phyloP scores from a whole-genome alignment of 2,888 invertebrate species.

The Enoplolaimus lenunculus region DNA sequence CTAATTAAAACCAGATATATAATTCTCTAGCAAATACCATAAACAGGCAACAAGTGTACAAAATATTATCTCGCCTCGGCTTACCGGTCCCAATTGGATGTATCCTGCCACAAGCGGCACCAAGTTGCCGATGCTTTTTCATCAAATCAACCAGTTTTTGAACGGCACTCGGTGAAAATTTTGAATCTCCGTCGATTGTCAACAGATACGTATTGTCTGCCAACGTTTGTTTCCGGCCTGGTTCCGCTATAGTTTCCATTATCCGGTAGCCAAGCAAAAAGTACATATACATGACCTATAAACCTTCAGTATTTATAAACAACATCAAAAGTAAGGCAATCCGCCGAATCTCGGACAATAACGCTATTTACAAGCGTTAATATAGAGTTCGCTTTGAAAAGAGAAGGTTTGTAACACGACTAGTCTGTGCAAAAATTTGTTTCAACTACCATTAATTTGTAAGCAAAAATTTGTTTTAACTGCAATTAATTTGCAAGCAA shows the following conservation, averaged over 20 bases:
- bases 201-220: constrained; percentile 68
- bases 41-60: too few species aligned
- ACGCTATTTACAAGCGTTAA: too few species aligned
- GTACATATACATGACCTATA: constrained; percentile 69
- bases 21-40: too few species aligned
- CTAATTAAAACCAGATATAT: too few species aligned
- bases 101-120: constrained; percentile 73
- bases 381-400: too few species aligned
- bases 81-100: constrained; percentile 62
- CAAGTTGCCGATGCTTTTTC: constrained; percentile 61
- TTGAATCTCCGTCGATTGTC: constrained; percentile 74
- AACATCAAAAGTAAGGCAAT: not conserved
- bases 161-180: constrained; percentile 66
- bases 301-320: too few species aligned
- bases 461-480: too few species aligned
- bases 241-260: constrained; percentile 51
- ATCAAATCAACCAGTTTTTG: constrained; percentile 65
- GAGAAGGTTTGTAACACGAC: too few species aligned
- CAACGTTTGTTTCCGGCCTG: constrained; percentile 45
- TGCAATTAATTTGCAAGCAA: too few species aligned
- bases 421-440: too few species aligned
- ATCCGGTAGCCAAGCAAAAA: constrained; percentile 66
- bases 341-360: not conserved
- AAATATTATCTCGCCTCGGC: too few species aligned
- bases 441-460: too few species aligned